Evolutionary conservation across 2,113 vertebrate species (phyloP), one percentile per base, ranked within the genome.

Genomic region (Onychorhynchus coronatus): DNA sequence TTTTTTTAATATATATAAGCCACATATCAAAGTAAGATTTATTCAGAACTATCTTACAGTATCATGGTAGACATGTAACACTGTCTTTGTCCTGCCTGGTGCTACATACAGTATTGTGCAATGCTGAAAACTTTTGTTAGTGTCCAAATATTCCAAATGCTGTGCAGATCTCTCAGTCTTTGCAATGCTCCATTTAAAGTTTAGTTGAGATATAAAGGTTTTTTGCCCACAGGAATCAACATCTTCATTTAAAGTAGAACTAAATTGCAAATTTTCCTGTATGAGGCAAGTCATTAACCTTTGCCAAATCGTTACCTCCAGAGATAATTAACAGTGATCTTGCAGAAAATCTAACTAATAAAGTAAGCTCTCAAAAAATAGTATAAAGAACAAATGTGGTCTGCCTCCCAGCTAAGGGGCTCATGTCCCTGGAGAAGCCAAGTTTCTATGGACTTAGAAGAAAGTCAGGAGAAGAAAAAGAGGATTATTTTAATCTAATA

Each of bases 291-390:
- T 96, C 94, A 92, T 97, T 97, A 97, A 97, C 95, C 93, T 98
- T 97, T 97, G 84, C 80, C 93, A 97, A 94, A 98, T 95, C 92
- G 88, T 95, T 96, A 91, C 85, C 92, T 95, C 89, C 55, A 88
- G 74, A 96, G 95, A 97, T 94, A 96, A 96, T 97, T 97, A 97
- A 97, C 77, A 93, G 83, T 89, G 94, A 96, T 97, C 94, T 93
- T 70, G 22, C 46, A 93, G 89, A 86, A 96, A 96, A 95, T 27
- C 50, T 88, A 91, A 93, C 75, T 96, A 96, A 96, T 90, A 96
- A 92, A 94, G 88, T 88, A 90, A 61, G 47, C 37, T 93, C 81
- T 93, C 90, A 86, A 94, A 96, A 96, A 97, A 95, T 58, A 95
- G 59, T 92, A 65, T 3, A 18, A 81, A 93, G 86, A 93, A 79